Base-by-base conservation (phyloP, 2,888 invertebrate genomes). In the Torymus aiolomorphi region DNA sequence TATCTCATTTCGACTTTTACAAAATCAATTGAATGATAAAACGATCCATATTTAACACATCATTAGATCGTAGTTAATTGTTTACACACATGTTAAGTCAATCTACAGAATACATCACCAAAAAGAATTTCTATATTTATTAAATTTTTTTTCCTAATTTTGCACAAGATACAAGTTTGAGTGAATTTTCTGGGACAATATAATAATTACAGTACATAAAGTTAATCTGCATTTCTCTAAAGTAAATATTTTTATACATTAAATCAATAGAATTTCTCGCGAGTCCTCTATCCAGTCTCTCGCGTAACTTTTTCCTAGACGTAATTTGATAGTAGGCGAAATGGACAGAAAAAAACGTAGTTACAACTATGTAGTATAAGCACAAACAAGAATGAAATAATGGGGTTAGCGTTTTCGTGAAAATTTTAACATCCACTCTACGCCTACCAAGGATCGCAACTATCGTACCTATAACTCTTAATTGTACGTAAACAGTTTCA, bases 361-460 rank as follows among this genome's bases (percentile, higher is more conserved):
- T 78, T 65, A 63, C 73, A 77, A 67, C 57, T 66, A 72, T 49
- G 59, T 70, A 77, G 80, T 49, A 52, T 77, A 80, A 80, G 77
- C 54, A 16, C 14, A 72, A 31, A 42, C 54, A 62, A 76, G 10
- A 65, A 63, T 24, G 13, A 52, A 54, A 49, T 12, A 61, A 66
- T 66, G 69, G 56, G 65, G 61, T 54, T 78, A 74, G 73, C 24
- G 67, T 80, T 78, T 70, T 42, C 66, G 71, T 52, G 66, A 18
- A 66, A 66, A 65, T 14, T 49, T 83, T 81, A 84, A 83, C 83
- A 86, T 87, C 86, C 88, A 88, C 86, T 88, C 85, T 84, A 87
- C 83, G 85, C 84, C 86, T 87, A 86, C 85, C 86, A 87, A 87
- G 86, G 85, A 88, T 87, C 83, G 86, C 87, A 88, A 87, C 86